Evolutionary conservation across 2,797 vertebrate genomes (phyloP).

Genomic region (Pseudotriccus pelzelni): DNA sequence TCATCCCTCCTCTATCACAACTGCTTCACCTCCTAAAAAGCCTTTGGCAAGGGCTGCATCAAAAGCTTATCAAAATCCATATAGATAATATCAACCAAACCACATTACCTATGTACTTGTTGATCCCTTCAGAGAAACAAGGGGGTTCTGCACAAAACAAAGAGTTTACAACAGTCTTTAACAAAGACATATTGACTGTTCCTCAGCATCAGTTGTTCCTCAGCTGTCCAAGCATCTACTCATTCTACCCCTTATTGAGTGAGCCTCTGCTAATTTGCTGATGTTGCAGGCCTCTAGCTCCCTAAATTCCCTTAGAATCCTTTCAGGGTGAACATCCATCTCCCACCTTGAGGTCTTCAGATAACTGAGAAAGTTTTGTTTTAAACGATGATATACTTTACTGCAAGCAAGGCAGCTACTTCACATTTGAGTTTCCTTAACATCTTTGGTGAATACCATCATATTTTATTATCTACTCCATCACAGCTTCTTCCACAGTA

Average conservation of each 20-base stretch:
- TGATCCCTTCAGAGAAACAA: neutral
- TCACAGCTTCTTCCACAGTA: neutral
- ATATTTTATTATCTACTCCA: neutral
- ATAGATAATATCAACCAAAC: neutral
- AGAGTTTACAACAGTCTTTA: neutral
- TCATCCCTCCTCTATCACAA: neutral
- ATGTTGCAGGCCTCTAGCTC: neutral
- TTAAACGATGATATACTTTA: neutral
- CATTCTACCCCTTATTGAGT: neutral
- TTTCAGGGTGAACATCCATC: neutral
- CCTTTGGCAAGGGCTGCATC: neutral
- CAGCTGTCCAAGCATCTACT: neutral
- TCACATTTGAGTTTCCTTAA: neutral
- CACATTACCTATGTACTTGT: rapidly evolving
- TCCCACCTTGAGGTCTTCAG: neutral
- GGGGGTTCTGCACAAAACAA: neutral
- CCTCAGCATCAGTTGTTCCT: neutral
- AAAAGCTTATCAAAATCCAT: neutral
- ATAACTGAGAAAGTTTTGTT: neutral
- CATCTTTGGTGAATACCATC: neutral
- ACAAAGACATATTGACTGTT: neutral
- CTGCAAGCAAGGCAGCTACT: neutral
- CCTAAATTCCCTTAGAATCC: neutral
- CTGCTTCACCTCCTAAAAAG: neutral
- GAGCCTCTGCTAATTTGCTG: neutral